Evolutionary conservation across 2,888 invertebrate genomes (phyloP).

Genomic region (Crioceris asparagi): DNA sequence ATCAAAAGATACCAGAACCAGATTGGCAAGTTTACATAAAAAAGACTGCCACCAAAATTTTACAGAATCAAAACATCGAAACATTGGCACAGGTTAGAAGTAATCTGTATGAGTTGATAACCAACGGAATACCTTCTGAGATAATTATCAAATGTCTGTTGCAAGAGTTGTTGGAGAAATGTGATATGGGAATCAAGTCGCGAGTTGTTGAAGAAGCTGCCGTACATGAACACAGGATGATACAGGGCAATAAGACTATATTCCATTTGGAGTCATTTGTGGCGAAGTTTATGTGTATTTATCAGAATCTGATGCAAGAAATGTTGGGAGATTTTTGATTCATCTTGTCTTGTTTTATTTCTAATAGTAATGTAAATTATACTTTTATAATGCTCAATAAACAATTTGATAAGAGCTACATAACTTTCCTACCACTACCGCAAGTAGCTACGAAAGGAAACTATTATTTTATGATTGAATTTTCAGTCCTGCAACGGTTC

Average conservation of each 20-base stretch:
- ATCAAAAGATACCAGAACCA: constrained; percentile 74
- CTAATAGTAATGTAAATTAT: too few relatives aligned
- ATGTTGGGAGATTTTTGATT: constrained; percentile 15
- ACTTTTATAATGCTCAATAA: too few relatives aligned
- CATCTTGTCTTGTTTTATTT: too few relatives aligned
- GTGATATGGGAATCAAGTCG: constrained; percentile 81
- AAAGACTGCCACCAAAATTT: constrained; percentile 59
- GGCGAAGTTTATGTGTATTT: constrained; percentile 75
- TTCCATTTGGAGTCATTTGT: constrained; percentile 97
- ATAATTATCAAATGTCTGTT: constrained; percentile 82
- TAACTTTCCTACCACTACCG: too few relatives aligned
- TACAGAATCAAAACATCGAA: constrained; percentile 69
- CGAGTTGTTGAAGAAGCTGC: constrained; percentile 81
- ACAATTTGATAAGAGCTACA: too few relatives aligned
- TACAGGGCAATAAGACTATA: constrained; percentile 85
- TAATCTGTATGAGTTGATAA: constrained; percentile 84
- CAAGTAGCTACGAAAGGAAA: too few relatives aligned
- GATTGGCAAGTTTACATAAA: constrained; percentile 89
- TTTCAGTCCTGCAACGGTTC: too few relatives aligned
- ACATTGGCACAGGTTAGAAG: constrained; percentile 76
- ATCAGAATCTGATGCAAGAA: constrained; percentile 17
- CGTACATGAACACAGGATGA: constrained; percentile 84
- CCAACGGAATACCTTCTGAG: constrained; percentile 88
- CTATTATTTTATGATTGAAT: too few relatives aligned
- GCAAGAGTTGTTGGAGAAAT: constrained; percentile 74